These are phyloP conservation scores for Eurypyga helias DNA, from an alignment of 2,113 vertebrate genomes.

Conservation along the genomic window DNA sequence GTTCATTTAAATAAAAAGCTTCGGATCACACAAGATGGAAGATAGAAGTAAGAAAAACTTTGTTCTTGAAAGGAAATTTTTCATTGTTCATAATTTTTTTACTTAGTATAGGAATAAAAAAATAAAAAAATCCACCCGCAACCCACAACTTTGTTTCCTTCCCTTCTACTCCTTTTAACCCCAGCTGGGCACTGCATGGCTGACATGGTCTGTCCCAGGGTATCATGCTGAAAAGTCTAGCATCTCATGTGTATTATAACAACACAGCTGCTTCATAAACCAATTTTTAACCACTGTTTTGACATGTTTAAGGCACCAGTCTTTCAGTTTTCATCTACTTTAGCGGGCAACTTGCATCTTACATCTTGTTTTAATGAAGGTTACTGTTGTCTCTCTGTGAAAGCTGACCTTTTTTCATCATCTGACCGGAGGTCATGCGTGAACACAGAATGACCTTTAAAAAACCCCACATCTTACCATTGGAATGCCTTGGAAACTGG, in stretches of 20 bases:
- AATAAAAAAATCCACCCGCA: no score
- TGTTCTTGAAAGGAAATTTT: background rate
- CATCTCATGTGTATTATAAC: background rate
- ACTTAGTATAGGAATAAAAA: background rate
- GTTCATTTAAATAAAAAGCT: conserved; percentile 40
- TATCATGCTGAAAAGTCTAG: background rate
- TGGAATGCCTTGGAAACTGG: background rate
- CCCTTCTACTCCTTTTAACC: background rate
- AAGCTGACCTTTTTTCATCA: conserved; percentile 16
- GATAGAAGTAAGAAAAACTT: background rate
- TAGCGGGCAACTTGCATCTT: background rate
- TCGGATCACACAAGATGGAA: background rate
- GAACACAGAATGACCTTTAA: background rate
- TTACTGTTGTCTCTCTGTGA: background rate
- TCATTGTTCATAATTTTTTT: background rate
- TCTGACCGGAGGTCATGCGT: background rate
- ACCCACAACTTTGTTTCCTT: background rate
- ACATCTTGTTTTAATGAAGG: background rate
- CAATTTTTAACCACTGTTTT: background rate
- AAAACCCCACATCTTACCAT: background rate
- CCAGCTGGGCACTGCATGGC: background rate
- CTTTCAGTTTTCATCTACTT: background rate
- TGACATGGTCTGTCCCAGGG: background rate
- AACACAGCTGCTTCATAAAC: conserved; percentile 2
- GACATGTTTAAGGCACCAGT: background rate